phyloP scores from a whole-genome alignment of 2,797 vertebrate genomes.

The Muraenolepis orangiensis region DNA sequence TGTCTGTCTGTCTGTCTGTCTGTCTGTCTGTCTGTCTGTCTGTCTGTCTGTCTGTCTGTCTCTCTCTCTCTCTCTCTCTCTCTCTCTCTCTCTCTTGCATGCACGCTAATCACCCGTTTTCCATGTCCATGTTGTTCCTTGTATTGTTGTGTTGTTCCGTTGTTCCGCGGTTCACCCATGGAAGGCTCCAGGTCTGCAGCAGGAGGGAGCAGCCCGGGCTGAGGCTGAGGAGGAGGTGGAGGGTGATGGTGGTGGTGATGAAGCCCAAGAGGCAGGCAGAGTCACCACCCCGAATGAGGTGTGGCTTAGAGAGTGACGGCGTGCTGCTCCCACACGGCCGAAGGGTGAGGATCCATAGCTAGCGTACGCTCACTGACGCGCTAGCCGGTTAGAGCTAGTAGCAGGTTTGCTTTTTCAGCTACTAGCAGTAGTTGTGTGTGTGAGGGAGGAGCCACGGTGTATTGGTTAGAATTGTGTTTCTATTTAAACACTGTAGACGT shows the following conservation, averaged over 20 bases:
- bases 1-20: slow-evolving; percentile 15
- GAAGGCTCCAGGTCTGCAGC: slow-evolving; percentile 72
- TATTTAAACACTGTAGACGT: background rate
- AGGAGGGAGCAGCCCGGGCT: slow-evolving; percentile 58
- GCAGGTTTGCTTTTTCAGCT: too few relatives aligned
- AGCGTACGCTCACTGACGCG: background rate
- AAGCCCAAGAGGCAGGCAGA: slow-evolving; percentile 72
- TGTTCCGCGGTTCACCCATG: slow-evolving; percentile 2
- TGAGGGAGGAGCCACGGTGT: slow-evolving; percentile 56
- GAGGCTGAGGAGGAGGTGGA: slow-evolving; percentile 60
- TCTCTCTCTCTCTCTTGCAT: slow-evolving; percentile 5
- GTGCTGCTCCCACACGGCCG: background rate
- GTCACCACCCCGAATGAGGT: slow-evolving; percentile 73
- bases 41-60: background rate
- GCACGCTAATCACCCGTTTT: slow-evolving; percentile 58
- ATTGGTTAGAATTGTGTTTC: slow-evolving; percentile 42
- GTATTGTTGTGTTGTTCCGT: background rate
- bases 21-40: background rate
- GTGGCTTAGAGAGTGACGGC: slow-evolving; percentile 78
- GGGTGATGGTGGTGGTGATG: slow-evolving; percentile 62
- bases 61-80: slow-evolving; percentile 18
- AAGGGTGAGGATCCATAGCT: slow-evolving; percentile 1
- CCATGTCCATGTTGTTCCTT: slow-evolving; percentile 48
- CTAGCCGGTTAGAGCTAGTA: background rate
- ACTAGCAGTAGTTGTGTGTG: background rate